phyloP scores from a whole-genome alignment of 2,113 vertebrate genomes.

The Sebastes schlegelii region DNA sequence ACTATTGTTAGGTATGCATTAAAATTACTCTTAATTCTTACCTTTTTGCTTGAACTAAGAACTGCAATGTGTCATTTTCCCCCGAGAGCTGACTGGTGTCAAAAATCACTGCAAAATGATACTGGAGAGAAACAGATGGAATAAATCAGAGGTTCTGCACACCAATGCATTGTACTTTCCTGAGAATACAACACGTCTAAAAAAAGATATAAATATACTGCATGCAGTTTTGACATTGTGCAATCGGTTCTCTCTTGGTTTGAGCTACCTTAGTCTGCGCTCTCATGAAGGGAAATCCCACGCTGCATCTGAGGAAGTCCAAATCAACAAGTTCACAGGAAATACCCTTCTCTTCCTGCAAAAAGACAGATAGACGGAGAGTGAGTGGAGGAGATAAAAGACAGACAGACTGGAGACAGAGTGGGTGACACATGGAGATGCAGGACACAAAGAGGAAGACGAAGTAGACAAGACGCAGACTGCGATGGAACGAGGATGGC shows the following conservation, averaged over 20 bases:
- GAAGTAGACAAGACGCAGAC: constrained; percentile 16
- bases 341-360: constrained; percentile 96
- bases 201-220: background rate
- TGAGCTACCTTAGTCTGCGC: constrained; percentile 91
- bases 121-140: constrained; percentile 80
- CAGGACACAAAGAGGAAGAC: constrained; percentile 41
- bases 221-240: background rate
- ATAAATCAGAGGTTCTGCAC: background rate
- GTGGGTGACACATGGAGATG: constrained; percentile 40
- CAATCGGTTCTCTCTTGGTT: background rate
- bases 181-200: background rate
- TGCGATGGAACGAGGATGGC: background rate
- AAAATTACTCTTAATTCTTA: constrained; percentile 62
- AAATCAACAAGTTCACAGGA: constrained; percentile 93
- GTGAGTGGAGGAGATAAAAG: constrained; percentile 46
- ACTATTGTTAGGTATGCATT: background rate
- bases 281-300: constrained; percentile 99
- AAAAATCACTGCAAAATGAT: constrained; percentile 95
- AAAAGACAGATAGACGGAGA: constrained; percentile 71
- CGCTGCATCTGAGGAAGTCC: constrained; percentile 96
- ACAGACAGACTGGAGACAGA: constrained; percentile 73
- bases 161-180: background rate
- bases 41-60: constrained; percentile 93
- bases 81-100: constrained; percentile 95
- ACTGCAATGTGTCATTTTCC: constrained; percentile 89